A percentile compares a stretch with the other conserved stretches of the same genome.
These are phyloP conservation scores for Sebastolobus altivelis DNA, from an alignment of 2,797 vertebrate species.

Conservation along the genomic window DNA sequence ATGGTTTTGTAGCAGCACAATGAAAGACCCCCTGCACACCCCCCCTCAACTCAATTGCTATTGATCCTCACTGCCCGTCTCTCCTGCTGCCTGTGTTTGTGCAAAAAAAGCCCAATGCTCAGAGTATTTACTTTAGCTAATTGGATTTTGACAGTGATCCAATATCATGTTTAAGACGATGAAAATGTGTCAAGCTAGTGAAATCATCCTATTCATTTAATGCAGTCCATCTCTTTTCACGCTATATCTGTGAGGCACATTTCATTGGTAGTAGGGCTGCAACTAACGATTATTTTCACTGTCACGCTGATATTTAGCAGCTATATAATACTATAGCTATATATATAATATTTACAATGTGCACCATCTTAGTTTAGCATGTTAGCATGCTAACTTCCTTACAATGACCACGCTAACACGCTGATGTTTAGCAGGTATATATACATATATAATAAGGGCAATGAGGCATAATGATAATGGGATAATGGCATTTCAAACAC, in stretches of 20 bases:
- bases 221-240: slow-evolving; percentile 45
- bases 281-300: rapidly evolving
- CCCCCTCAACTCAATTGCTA: slow-evolving; percentile 81
- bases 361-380: no score
- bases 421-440: no score
- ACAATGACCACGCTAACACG: no score
- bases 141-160: slow-evolving; percentile 80
- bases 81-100: slow-evolving; percentile 66
- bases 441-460: no score
- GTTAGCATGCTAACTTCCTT: no score
- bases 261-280: slow-evolving; percentile 1
- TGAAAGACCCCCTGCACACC: slow-evolving; percentile 70
- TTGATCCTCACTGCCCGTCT: slow-evolving; percentile 79
- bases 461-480: no score
- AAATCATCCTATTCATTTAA: slow-evolving; percentile 73
- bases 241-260: slow-evolving; percentile 5
- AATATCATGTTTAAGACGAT: slow-evolving; percentile 76
- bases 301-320: no score
- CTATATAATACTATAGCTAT: no score
- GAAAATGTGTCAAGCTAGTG: slow-evolving; percentile 75
- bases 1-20: slow-evolving; percentile 82
- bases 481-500: no score
- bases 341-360: no score
- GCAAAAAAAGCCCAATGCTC: slow-evolving; percentile 50
- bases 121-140: slow-evolving; percentile 79